A percentile compares a stretch with the other conserved stretches of the same genome.
phyloP scores from a whole-genome alignment of 2,113 vertebrate genomes.

The Todiramphus chloris region DNA sequence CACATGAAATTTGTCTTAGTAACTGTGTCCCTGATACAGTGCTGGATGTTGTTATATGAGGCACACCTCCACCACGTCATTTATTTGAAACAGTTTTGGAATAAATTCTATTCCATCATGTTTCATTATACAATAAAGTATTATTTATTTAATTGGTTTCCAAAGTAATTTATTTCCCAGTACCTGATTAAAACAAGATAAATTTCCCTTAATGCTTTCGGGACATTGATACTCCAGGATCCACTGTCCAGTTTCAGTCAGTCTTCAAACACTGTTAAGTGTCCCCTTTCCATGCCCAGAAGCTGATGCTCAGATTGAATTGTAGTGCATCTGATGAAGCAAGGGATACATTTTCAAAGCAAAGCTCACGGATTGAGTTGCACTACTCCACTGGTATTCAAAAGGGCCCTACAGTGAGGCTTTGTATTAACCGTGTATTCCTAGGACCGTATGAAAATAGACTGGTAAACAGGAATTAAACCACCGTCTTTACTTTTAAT shows the following conservation, averaged over 20 bases:
- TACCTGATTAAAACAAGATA: neutral
- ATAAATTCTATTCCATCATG: neutral
- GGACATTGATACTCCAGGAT: neutral
- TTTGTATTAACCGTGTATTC: neutral
- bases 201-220: neutral
- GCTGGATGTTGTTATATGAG: constrained; percentile 14
- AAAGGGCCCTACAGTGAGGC: neutral
- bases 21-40: neutral
- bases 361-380: neutral
- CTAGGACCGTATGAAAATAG: neutral
- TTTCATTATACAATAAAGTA: neutral
- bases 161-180: neutral
- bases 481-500: neutral
- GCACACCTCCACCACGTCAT: neutral
- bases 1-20: neutral
- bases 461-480: neutral
- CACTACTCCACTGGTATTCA: neutral
- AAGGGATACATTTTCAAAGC: neutral
- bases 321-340: neutral
- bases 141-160: constrained; percentile 17
- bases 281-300: neutral
- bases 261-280: neutral
- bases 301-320: neutral
- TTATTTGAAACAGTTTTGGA: neutral
- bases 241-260: neutral